Evolutionary conservation across 2,888 invertebrate genomes (phyloP).

Genomic region (Girardia tigrina): DNA sequence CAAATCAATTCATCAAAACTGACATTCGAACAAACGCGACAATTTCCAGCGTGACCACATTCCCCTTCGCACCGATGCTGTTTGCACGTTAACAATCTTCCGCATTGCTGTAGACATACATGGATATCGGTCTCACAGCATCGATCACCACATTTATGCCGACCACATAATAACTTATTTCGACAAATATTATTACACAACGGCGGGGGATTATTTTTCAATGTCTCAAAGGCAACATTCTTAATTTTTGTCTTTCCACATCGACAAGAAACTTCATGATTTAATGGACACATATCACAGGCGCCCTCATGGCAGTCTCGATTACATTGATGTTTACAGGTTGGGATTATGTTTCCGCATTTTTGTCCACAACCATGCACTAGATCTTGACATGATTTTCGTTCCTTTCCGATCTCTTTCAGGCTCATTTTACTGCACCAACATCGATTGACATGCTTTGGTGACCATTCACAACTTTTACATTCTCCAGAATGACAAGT

Average conservation of each 20-base stretch:
- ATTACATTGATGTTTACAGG: slow-evolving; percentile 56
- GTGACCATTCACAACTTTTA: slow-evolving; percentile 57
- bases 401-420: background rate
- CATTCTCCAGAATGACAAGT: slow-evolving; percentile 62
- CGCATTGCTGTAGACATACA: slow-evolving; percentile 59
- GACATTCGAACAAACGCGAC: slow-evolving; percentile 61
- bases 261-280: slow-evolving; percentile 53
- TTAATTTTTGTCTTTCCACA: slow-evolving; percentile 54
- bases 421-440: slow-evolving; percentile 61
- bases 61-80: slow-evolving; percentile 70
- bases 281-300: slow-evolving; percentile 55
- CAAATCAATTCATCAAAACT: slow-evolving; percentile 61
- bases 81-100: slow-evolving; percentile 69
- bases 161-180: background rate
- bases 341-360: slow-evolving; percentile 59
- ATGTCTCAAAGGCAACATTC: background rate
- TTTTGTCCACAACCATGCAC: slow-evolving; percentile 56
- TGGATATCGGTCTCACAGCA: slow-evolving; percentile 54
- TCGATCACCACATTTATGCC: background rate
- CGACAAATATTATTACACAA: background rate
- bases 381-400: background rate
- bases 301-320: slow-evolving; percentile 37
- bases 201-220: background rate
- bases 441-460: slow-evolving; percentile 59
- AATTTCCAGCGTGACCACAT: slow-evolving; percentile 65